These are phyloP conservation scores for Pelmatolapia mariae DNA, from an alignment of 2,113 vertebrate genomes.

Conservation along the genomic window DNA sequence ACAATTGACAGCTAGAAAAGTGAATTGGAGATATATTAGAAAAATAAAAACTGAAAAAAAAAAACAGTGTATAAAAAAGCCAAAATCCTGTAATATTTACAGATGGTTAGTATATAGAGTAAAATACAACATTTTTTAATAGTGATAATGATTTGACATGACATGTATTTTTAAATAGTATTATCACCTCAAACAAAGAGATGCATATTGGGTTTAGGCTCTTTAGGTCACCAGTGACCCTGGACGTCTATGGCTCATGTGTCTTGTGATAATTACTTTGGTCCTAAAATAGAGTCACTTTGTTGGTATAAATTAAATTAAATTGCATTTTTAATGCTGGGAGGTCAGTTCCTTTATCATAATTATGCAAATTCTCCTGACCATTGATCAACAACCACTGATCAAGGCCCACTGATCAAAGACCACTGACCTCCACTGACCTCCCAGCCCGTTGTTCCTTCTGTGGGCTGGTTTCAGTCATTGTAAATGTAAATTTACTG, in stretches of 20 bases:
- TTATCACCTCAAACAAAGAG: neutral
- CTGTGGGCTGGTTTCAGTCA: neutral
- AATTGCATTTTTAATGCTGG: neutral
- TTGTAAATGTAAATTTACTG: too few species aligned
- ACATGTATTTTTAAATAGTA: neutral
- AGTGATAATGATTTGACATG: neutral
- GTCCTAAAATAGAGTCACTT: accelerated
- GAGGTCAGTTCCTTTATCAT: neutral
- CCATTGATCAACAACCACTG: neutral
- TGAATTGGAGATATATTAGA: neutral
- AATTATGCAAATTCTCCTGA: neutral
- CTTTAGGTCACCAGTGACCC: neutral
- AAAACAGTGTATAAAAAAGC: neutral
- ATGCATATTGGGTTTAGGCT: neutral
- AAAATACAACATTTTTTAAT: neutral
- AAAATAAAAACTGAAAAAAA: too few species aligned
- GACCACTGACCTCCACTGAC: accelerated
- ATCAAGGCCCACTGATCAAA: neutral
- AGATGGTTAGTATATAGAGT: neutral
- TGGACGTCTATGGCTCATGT: neutral
- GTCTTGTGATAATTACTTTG: neutral
- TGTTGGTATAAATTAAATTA: neutral
- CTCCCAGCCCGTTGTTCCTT: neutral
- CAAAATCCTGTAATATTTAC: neutral
- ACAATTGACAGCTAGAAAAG: neutral